These are phyloP conservation scores for Allolobophora icterica DNA, from an alignment of 2,888 invertebrate species.

Conservation along the genomic window DNA sequence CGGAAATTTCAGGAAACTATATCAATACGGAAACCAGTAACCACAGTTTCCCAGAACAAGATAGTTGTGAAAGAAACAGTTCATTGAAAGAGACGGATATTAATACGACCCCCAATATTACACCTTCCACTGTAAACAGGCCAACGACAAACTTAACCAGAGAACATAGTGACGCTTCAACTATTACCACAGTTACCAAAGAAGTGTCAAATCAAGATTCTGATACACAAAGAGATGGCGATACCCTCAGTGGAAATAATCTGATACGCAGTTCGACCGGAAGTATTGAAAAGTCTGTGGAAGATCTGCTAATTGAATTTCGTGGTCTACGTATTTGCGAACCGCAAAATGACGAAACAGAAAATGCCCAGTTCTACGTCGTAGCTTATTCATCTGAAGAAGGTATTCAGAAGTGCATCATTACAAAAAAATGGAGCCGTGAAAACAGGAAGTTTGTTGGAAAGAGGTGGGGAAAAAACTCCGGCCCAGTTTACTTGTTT, in stretches of 20 bases:
- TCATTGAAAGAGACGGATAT: too few relatives aligned
- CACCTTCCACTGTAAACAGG: too few relatives aligned
- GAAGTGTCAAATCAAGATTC: background rate
- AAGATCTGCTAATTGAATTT: background rate
- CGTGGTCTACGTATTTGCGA: background rate
- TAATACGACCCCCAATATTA: too few relatives aligned
- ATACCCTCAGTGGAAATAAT: background rate
- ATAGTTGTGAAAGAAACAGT: too few relatives aligned
- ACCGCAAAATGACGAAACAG: background rate
- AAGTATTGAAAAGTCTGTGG: background rate
- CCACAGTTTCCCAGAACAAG: too few relatives aligned
- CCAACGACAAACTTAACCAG: background rate
- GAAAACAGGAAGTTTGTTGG: slow-evolving; percentile 3
- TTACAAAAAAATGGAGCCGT: background rate
- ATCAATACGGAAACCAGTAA: too few relatives aligned
- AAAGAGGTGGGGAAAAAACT: background rate
- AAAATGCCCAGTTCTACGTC: background rate
- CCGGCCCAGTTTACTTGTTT: background rate
- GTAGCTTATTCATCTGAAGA: background rate
- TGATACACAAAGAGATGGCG: background rate
- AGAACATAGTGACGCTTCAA: background rate
- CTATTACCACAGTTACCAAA: background rate
- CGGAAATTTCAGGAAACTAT: too few relatives aligned
- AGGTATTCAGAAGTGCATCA: background rate
- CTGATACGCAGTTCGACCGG: background rate